Conservation (phyloP, 2,888 invertebrate genomes). For the Apodemia duryi region DNA sequence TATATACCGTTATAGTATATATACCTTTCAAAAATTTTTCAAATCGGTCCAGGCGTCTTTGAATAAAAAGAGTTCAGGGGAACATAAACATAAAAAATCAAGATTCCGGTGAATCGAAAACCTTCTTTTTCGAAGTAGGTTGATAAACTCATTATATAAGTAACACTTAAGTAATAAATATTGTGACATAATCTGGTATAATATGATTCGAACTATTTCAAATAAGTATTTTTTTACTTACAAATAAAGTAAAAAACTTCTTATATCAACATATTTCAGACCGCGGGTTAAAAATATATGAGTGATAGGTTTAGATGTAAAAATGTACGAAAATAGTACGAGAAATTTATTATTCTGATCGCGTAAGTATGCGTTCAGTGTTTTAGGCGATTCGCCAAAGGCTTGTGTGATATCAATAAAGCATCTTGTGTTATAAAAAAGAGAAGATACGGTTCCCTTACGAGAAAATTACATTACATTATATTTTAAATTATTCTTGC, state of each 20-base stretch:
- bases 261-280: conserved; percentile 12
- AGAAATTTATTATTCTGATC: conserved; percentile 50
- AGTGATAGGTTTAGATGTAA: conserved; percentile 37
- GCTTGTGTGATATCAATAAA: conserved; percentile 56
- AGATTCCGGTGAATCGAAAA: too few species aligned
- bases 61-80: too few species aligned
- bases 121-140: too few species aligned
- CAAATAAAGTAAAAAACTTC: conserved; percentile 1
- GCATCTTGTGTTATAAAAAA: conserved; percentile 25
- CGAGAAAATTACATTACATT: background rate
- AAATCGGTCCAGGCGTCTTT: too few species aligned
- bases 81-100: too few species aligned
- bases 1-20: too few species aligned
- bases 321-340: conserved; percentile 52
- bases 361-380: conserved; percentile 51
- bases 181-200: too few species aligned
- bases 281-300: conserved; percentile 18
- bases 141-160: too few species aligned
- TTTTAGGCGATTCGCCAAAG: conserved; percentile 63
- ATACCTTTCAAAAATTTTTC: too few species aligned
- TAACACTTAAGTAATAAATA: too few species aligned
- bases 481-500: too few species aligned
- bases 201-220: background rate
- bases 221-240: too few species aligned
- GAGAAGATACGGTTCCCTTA: background rate